A percentile compares a stretch with the other conserved stretches of the same genome.
phyloP scores from a whole-genome alignment of 1,140 invertebrate genomes.

The Lasaia peninsularis region DNA sequence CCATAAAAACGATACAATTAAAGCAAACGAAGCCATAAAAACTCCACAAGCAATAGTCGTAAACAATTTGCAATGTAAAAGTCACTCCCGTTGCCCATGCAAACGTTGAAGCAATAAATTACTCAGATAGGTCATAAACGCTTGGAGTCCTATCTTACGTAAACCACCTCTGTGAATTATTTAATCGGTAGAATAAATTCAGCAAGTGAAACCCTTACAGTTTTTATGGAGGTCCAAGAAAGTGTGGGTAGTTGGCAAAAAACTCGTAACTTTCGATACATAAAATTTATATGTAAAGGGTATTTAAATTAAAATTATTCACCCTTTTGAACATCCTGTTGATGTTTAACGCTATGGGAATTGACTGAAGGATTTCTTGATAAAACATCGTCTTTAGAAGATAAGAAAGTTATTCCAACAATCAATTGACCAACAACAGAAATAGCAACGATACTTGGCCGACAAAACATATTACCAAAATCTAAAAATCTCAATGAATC shows the following conservation, averaged over 20 bases:
- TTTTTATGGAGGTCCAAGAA: conserved; percentile 9
- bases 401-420: too few relatives aligned
- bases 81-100: background rate
- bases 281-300: too few relatives aligned
- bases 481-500: too few relatives aligned
- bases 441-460: too few relatives aligned
- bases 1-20: background rate
- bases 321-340: too few relatives aligned
- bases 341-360: too few relatives aligned
- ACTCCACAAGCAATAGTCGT: conserved; percentile 2
- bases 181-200: conserved; percentile 10
- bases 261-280: conserved; percentile 2
- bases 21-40: conserved; percentile 2
- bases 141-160: background rate
- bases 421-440: too few relatives aligned
- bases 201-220: conserved; percentile 1
- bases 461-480: too few relatives aligned
- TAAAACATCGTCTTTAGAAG: too few relatives aligned
- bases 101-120: conserved; percentile 6
- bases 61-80: conserved; percentile 12
- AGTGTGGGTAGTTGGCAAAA: conserved; percentile 1
- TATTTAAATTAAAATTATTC: too few relatives aligned
- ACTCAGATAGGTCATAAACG: conserved; percentile 11
- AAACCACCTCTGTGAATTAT: conserved; percentile 9
- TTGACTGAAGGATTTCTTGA: too few relatives aligned